Evolutionary conservation across 2,797 vertebrate species (phyloP), one percentile per base, ranked within the genome.

Genomic region (Alfaro cultratus): DNA sequence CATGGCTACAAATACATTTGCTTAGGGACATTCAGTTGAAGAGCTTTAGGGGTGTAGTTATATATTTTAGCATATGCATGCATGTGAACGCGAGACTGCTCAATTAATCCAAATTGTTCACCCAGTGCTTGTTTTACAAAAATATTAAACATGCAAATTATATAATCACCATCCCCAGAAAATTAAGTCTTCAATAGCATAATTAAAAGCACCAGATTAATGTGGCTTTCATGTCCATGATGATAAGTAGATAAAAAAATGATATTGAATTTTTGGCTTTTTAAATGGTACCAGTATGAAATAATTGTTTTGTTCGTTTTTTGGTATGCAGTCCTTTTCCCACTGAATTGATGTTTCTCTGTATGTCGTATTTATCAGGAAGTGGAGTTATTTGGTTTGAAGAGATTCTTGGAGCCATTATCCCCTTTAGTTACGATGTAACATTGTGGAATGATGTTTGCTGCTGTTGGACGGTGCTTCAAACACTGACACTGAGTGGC

Each of bases 281-380:
- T 75, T 62, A 29, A 23, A 62, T 39, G n/a, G 9, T 2, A 43
- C 76, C 74, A 76, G 41, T 79, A 47, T 23, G 7, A 26, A 26
- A 75, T 46, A 76, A 43, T 57, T 77, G 78, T 79, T 78, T 77
- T 15, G 26, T 34, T 47, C 15, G 15, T 34, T 53, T 26, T 67
- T 21, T 67, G 62, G 16, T 34, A 18, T 80, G 43, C 80, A 74
- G 74, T 73, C 39, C 41, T 39, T 43, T 83, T 67, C 68, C 74
- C 49, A 68, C 51, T 77, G 9, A 74, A 78, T 31, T 70, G 64
- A 72, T 64, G 43, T 74, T 49, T 74, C 43, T 29, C 31, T 77
- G 78, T 41, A 77, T 70, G 62, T 84, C 11, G 57, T 5, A 41
- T 78, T 85, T 70, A 87, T 75, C 78, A 81, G 67, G 72, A 51